Evolutionary conservation across 2,797 vertebrate species (phyloP), one percentile per base, ranked within the genome.

Genomic region (Meda fulgida): DNA sequence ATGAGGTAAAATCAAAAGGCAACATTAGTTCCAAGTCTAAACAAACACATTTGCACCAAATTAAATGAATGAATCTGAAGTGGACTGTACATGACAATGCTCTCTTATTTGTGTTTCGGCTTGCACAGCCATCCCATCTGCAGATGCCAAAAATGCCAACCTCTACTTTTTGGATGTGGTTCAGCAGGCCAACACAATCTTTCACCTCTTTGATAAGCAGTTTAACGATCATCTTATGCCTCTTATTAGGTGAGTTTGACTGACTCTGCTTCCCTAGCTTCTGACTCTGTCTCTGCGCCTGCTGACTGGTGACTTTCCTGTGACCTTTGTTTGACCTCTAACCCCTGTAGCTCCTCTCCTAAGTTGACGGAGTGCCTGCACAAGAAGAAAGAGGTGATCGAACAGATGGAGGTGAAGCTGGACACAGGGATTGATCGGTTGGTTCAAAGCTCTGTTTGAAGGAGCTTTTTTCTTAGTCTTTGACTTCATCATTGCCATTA

Each of bases 191-290:
- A 99, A 99, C 95, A 99, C 98, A 21, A 97, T 99, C 94, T 99
- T 99, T 92, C 98, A 99, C 93, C 95, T 99, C 89, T 99, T 99
- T 94, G 98, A 99, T 94, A 99, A 99, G 92, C 98, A 99, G 88
- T 99, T 99, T 93, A 99, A 98, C 90, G 98, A 99, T 94, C 97
- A 99, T 92, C 97, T 99, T 89, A 99, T 99, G 98, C 98, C 98
- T 90, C 93, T 99, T 84, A 98, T 99, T 94, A 99, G 98, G 98
- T 99, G 91, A 92, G 94, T 89, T 26, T 29, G 21, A 43, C 83
- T 16, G 2, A 60, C 23, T 58, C 43, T 66, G n/a, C 34, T 21
- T 11, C 29, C 34, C 26, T 43, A 21, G 11, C 10, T 4, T 79
- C 14, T 80, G 40, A 48, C 18, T 46, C 21, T n/a, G 7, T 18